Base-by-base conservation (phyloP, 2,113 vertebrate genomes). In the Archocentrus centrarchus region DNA sequence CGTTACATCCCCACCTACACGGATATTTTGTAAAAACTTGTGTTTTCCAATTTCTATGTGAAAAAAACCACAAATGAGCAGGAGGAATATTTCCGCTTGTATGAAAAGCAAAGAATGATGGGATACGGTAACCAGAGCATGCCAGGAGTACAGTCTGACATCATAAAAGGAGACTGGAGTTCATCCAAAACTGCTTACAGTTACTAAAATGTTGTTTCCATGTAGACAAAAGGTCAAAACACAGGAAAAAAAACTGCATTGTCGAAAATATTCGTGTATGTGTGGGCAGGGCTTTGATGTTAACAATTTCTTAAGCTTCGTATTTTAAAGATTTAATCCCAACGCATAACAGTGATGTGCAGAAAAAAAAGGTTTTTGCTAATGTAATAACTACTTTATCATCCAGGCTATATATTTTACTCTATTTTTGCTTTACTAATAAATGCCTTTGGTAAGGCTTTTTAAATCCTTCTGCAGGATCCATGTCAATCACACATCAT, bases 21-120 rank as follows among this genome's bases (percentile, higher is more conserved):
- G 9, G n/a, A 13, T 14, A 1, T 0, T 39, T 63, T 63, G 5
- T 1, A n/a, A 39, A 61, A 63, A 2, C 0, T 32, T 17, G 5
- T 0, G 3, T 0, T 2, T 63, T 39, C 1, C 0, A 39, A 22
- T 22, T 63, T 11, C 62, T 47, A 5, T 47, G 5, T 47, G 13
- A 14, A 47, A 47, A 47, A 14, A 5, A 15, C 6, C 11, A 44
- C 4, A 47, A 47, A 47, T 30, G 30, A 30, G 30, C 30, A 13
- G 2, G 2, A 39, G 9, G 2, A 39, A 39, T 39, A 37, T 37
- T 37, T 37, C 8, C 7, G 4, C 8, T 2, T 7, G 7, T 37
- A 39, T 39, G 8, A 14, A 47, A 47, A 5, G 44, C 13, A 47
- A 47, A 47, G 14, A 47, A 15, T 44, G 11, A 13, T 13, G 17